Percentiles rank a stretch among this genome's conserved stretches.
Evolutionary conservation across 2,888 invertebrate genomes (phyloP).

Genomic region (Drosophila anomalata): DNA sequence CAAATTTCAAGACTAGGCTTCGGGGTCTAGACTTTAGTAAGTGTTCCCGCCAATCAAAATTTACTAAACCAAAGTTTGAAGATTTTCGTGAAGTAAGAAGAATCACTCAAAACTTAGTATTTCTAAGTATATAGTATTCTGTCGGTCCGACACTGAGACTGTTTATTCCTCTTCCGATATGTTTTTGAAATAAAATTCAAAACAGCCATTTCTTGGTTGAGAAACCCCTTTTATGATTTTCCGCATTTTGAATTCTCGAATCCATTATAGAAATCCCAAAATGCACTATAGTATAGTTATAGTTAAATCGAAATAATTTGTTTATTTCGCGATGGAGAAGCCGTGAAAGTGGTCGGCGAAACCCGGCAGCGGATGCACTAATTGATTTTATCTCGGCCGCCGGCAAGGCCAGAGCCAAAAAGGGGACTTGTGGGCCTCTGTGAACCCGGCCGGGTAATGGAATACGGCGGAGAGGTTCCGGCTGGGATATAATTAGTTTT

Average conservation of each 20-base stretch:
- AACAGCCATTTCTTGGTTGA: neutral
- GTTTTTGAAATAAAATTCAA: neutral
- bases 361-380: constrained; percentile 30
- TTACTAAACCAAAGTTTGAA: too few species aligned
- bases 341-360: constrained; percentile 13
- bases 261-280: constrained; percentile 34
- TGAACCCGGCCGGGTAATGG: neutral
- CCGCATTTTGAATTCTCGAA: constrained; percentile 2
- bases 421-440: constrained; percentile 1
- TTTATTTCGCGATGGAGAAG: constrained; percentile 44
- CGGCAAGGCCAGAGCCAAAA: constrained; percentile 4
- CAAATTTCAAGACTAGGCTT: too few species aligned
- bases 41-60: too few species aligned
- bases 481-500: constrained; percentile 30
- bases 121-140: too few species aligned
- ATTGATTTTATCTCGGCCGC: constrained; percentile 40
- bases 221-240: neutral
- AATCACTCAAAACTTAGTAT: too few species aligned
- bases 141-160: neutral
- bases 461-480: constrained; percentile 9
- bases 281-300: too few species aligned
- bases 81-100: too few species aligned
- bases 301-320: constrained; percentile 40
- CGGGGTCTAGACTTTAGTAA: too few species aligned
- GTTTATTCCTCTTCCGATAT: too few species aligned